These are phyloP conservation scores for Brachyrhaphis roseni DNA, from an alignment of 2,797 vertebrate species.

Conservation along the genomic window DNA sequence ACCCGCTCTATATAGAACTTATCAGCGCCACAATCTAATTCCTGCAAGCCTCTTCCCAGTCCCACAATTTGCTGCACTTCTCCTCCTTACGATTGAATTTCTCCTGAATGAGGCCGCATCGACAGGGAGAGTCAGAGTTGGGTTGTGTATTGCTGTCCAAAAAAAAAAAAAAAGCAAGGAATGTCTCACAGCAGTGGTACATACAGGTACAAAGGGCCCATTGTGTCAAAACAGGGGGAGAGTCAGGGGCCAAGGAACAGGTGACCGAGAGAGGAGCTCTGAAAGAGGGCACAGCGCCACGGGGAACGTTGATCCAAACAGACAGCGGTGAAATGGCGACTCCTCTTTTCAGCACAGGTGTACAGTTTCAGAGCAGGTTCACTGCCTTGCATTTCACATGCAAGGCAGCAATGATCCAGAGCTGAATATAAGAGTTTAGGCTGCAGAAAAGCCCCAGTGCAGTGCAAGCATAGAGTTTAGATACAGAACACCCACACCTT, in stretches of 20 bases:
- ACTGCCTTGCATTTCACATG: slow-evolving; percentile 50
- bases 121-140: slow-evolving; percentile 47
- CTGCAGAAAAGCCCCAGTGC: slow-evolving; percentile 30
- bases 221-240: slow-evolving; percentile 63
- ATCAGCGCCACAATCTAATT: slow-evolving; percentile 79
- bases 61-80: slow-evolving; percentile 59
- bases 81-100: slow-evolving; percentile 63
- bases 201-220: slow-evolving; percentile 64
- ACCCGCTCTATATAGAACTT: slow-evolving; percentile 77
- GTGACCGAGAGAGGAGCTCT: slow-evolving; percentile 69
- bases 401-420: slow-evolving; percentile 49
- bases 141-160: slow-evolving; percentile 54
- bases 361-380: slow-evolving; percentile 69
- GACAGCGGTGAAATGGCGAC: slow-evolving; percentile 73
- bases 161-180: slow-evolving; percentile 60
- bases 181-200: slow-evolving; percentile 59
- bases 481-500: background rate
- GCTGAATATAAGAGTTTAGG: slow-evolving; percentile 17
- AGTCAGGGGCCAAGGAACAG: slow-evolving; percentile 68
- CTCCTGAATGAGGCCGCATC: slow-evolving; percentile 56
- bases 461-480: slow-evolving; percentile 7
- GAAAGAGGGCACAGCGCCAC: slow-evolving; percentile 66
- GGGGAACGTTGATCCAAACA: slow-evolving; percentile 71
- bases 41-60: slow-evolving; percentile 70
- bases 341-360: slow-evolving; percentile 70